Percentiles rank a stretch among this genome's conserved stretches.
Conservation (phyloP, 35 echinoderm and acorn worm species). For the Apostichopus parvimensis region DNA sequence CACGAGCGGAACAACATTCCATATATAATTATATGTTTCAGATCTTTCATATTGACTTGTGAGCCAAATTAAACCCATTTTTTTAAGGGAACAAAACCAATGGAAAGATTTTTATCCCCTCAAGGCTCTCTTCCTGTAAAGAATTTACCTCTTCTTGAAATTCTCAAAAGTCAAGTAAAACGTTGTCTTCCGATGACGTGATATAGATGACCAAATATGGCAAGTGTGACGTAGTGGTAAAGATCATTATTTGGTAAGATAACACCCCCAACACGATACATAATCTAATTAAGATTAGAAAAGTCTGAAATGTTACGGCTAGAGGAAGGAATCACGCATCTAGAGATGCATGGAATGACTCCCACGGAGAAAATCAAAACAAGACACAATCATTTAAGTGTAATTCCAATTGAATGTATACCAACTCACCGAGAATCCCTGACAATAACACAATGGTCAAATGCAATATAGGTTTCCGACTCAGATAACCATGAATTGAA, state of each 20-base stretch:
- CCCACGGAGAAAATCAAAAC: too few relatives aligned
- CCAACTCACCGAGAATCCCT: too few relatives aligned
- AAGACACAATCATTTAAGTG: background rate
- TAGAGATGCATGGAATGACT: too few relatives aligned
- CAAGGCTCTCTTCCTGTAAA: background rate
- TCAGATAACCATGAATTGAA: too few relatives aligned
- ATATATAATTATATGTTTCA: too few relatives aligned
- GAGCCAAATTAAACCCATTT: too few relatives aligned
- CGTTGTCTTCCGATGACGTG: background rate
- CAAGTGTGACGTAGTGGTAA: background rate
- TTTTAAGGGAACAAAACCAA: background rate
- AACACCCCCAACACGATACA: background rate
- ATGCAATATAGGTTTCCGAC: too few relatives aligned
- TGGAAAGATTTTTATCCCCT: background rate
- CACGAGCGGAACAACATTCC: too few relatives aligned
- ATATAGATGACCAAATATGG: conserved; percentile 14
- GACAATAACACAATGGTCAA: too few relatives aligned
- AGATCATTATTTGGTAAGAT: conserved; percentile 8
- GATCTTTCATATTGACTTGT: too few relatives aligned
- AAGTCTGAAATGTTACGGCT: background rate
- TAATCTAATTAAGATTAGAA: background rate
- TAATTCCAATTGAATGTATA: too few relatives aligned
- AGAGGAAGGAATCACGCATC: background rate
- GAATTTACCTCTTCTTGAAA: background rate
- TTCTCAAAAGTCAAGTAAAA: background rate